Conservation (phyloP, 2,888 invertebrate species). For the Athetis lepigone region DNA sequence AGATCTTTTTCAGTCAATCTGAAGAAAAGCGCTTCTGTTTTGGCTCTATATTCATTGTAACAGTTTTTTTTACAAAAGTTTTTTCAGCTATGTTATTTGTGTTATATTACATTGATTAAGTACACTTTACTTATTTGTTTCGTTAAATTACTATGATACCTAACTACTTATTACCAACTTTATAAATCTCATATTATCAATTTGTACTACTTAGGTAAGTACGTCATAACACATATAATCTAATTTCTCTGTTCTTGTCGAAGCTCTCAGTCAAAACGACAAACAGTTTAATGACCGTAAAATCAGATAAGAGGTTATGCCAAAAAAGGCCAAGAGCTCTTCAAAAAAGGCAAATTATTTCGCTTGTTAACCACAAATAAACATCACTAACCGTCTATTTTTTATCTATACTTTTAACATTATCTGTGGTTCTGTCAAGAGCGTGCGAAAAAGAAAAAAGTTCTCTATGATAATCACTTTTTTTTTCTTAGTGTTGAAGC, state of each 20-base stretch:
- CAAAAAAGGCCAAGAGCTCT: constrained; percentile 50
- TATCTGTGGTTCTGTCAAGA: constrained; percentile 82
- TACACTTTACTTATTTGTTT: not conserved
- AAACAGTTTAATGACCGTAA: constrained; percentile 50
- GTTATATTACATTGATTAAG: not conserved
- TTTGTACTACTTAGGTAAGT: not conserved
- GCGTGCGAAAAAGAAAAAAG: constrained; percentile 80
- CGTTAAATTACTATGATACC: not conserved
- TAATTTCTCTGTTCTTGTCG: not conserved
- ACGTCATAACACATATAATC: not conserved
- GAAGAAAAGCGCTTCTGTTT: not conserved
- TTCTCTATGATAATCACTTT: constrained; percentile 27
- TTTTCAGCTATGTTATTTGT: too few relatives aligned
- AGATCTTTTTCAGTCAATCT: constrained; percentile 4
- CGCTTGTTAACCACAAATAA: constrained; percentile 69
- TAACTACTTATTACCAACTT: not conserved
- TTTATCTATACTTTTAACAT: constrained; percentile 68
- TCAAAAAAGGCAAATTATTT: constrained; percentile 66
- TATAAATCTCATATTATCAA: not conserved
- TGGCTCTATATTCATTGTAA: not conserved
- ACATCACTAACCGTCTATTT: constrained; percentile 64
- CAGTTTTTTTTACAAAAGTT: not conserved
- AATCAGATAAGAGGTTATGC: constrained; percentile 61
- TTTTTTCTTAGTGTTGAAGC: constrained; percentile 33
- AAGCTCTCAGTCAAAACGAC: constrained; percentile 27